Evolutionary conservation across 2,797 vertebrate species (phyloP).

Genomic region (Falco columbarius): DNA sequence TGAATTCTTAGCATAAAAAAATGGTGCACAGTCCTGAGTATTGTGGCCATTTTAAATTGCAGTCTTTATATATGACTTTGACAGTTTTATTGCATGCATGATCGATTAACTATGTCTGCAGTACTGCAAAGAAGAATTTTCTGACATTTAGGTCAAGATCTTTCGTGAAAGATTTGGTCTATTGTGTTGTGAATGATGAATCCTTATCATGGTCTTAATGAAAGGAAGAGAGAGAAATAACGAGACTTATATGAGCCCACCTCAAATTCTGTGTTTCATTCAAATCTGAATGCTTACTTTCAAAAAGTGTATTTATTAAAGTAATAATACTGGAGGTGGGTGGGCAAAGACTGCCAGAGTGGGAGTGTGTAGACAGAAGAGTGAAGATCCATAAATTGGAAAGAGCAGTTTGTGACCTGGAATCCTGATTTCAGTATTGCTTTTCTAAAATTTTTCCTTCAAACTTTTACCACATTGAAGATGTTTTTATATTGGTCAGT

Average conservation of each 20-base stretch:
- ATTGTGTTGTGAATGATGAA: not conserved
- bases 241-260: not conserved
- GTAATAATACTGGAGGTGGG: not conserved
- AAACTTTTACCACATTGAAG: not conserved
- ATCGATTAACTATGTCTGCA: not conserved
- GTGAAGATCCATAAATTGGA: not conserved
- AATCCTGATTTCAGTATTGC: not conserved
- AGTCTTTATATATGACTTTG: not conserved
- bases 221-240: not conserved
- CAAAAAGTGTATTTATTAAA: not conserved
- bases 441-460: not conserved
- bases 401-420: not conserved
- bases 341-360: not conserved
- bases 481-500: not conserved
- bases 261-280: not conserved
- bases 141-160: not conserved
- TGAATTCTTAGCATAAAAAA: not conserved
- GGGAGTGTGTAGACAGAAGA: not conserved
- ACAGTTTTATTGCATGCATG: not conserved
- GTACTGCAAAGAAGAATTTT: not conserved
- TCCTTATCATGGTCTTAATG: not conserved
- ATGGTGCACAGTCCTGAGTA: not conserved
- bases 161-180: not conserved
- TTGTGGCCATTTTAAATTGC: not conserved
- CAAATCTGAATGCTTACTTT: not conserved